Evolutionary conservation across 2,888 invertebrate species (phyloP), one percentile per base, ranked within the genome.

Genomic region (Tenthredo amoena): DNA sequence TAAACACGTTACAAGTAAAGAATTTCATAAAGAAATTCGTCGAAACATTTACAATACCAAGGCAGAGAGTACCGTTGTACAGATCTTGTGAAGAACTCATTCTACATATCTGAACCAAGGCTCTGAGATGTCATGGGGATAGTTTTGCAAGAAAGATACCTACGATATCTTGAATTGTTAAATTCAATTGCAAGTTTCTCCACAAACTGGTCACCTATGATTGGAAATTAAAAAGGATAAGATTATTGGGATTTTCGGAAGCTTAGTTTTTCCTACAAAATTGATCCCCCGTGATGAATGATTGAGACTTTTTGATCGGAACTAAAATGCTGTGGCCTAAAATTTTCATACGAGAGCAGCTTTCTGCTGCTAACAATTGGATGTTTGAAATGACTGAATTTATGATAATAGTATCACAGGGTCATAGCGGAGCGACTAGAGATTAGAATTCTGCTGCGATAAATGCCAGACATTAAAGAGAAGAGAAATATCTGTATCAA

Each of bases 361-460:
- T 15, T 34, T 76, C 21, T 21, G 65, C 68, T 31, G 21, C n/a
- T 62, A 81, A 81, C 71, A 82, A 86, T 86, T 77, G 84, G 40
- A 83, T 85, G 79, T 88, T 86, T 81, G 84, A 85, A 85, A 87
- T 86, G 85, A 50, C 18, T 62, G 86, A 81, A 85, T 86, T 87
- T 84, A 86, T 88, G 87, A 77, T 86, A 86, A 88, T 86, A 79
- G 82, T 86, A 77, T 84, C 86, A 37, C 85, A 55, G 79, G 86
- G 85, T 87, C 87, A 87, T 62, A 72, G 86, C 82, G 81, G 77
- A 86, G 65, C 65, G 86, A 85, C 86, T 86, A 85, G 85, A 87
- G 86, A 87, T 87, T 83, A 85, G 86, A 87, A 83, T 79, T 86
- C 58, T 58, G 21, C n/a, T 26, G 82, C 86, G 86, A 87, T 87